Evolutionary conservation across 2,888 invertebrate species (phyloP).

Genomic region (Brachyptera risi): DNA sequence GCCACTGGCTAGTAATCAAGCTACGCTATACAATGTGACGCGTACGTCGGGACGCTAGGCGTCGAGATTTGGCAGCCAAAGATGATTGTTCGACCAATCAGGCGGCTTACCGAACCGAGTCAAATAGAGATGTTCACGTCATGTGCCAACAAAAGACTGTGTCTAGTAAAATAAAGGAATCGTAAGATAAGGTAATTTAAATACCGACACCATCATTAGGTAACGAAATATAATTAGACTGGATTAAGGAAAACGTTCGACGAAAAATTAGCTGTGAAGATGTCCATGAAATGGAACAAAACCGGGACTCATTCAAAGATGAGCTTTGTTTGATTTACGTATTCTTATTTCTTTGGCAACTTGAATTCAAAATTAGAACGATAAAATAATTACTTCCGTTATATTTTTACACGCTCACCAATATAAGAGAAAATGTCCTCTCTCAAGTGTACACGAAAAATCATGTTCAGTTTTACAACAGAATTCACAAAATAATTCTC

Average conservation of each 20-base stretch:
- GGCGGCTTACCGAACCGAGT: constrained; percentile 11
- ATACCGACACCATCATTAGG: constrained; percentile 18
- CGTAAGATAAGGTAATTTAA: constrained; percentile 15
- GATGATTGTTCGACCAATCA: constrained; percentile 18
- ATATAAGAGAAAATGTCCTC: no score
- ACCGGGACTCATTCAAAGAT: neutral
- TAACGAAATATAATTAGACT: constrained; percentile 19
- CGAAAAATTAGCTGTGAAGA: constrained; percentile 7
- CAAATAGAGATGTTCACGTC: neutral
- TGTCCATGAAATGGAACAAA: neutral
- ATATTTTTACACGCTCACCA: no score
- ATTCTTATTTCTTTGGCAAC: no score
- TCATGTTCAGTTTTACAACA: no score
- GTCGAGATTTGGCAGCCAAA: constrained; percentile 16
- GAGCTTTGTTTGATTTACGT: neutral
- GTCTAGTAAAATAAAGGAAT: constrained; percentile 15
- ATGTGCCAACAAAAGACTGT: constrained; percentile 4
- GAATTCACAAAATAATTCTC: no score
- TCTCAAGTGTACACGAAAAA: no score
- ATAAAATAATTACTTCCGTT: no score
- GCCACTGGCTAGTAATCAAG: no score
- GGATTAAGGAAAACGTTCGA: constrained; percentile 10
- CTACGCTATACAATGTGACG: no score
- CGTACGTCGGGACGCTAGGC: neutral
- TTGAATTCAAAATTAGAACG: no score